Evolutionary conservation across 2,888 invertebrate species (phyloP).

Genomic region (Coecobrya sp.): DNA sequence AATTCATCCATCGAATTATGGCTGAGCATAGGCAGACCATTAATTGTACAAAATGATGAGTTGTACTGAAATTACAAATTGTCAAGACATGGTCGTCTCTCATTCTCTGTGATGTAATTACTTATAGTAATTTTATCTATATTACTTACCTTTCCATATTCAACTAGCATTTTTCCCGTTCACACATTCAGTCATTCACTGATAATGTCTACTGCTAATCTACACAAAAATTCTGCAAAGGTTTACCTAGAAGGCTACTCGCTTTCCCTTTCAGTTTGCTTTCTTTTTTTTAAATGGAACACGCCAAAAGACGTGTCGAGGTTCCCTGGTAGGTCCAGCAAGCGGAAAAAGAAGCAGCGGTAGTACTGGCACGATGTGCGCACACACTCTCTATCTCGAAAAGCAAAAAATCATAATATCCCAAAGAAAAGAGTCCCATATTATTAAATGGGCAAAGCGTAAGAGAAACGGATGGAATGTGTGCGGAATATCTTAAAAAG

Average conservation of each 20-base stretch:
- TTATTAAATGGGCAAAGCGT: conserved; percentile 23
- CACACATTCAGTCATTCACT: not conserved
- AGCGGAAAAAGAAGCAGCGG: too few relatives aligned
- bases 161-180: not conserved
- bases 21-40: too few relatives aligned
- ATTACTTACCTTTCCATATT: not conserved
- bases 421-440: not conserved
- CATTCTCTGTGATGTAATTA: not conserved
- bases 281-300: not conserved
- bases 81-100: too few relatives aligned
- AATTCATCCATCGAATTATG: too few relatives aligned
- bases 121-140: too few relatives aligned
- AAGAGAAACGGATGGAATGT: conserved; percentile 74
- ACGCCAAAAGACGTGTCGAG: not conserved
- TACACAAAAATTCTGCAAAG: not conserved
- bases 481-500: conserved; percentile 81
- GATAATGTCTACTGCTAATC: not conserved
- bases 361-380: not conserved
- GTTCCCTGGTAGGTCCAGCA: not conserved
- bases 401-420: not conserved
- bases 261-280: conserved; percentile 20
- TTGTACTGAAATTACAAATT: too few relatives aligned
- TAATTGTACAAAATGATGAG: too few relatives aligned
- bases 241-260: not conserved
- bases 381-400: not conserved